Evolutionary conservation across 2,113 vertebrate species (phyloP).

Genomic region (Thermophis baileyi): DNA sequence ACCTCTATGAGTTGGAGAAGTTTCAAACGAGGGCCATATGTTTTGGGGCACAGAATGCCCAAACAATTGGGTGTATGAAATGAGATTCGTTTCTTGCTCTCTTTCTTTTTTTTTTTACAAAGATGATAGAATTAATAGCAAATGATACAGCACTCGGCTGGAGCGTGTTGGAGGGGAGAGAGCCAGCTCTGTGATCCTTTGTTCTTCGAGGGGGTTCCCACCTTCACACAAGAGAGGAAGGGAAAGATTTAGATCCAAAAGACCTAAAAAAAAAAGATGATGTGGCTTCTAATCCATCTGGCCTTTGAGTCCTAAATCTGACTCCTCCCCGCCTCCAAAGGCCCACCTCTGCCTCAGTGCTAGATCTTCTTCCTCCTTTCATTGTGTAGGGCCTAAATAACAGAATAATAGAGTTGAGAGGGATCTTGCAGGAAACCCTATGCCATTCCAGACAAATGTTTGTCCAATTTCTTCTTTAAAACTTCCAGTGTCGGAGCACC

Average conservation of each 20-base stretch:
- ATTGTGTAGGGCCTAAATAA: background rate
- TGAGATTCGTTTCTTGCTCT: slow-evolving; percentile 28
- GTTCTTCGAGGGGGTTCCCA: background rate
- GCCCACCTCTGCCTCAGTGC: background rate
- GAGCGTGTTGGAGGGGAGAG: background rate
- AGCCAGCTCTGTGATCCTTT: slow-evolving; percentile 2
- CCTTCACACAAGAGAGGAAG: background rate
- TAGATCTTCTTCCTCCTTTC: background rate
- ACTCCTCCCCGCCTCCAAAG: background rate
- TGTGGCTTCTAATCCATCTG: background rate
- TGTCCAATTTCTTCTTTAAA: background rate
- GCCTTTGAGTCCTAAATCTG: background rate
- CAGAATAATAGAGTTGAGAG: background rate
- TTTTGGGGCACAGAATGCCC: slow-evolving; percentile 58
- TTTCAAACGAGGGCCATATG: slow-evolving; percentile 71
- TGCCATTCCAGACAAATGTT: background rate
- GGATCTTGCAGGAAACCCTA: background rate
- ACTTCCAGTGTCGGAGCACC: background rate
- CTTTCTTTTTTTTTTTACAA: background rate
- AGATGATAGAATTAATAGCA: slow-evolving; percentile 58
- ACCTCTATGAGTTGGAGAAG: slow-evolving; percentile 52
- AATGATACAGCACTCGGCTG: slow-evolving; percentile 37
- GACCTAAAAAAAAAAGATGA: background rate
- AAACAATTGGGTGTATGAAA: slow-evolving; percentile 53
- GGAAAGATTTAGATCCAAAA: background rate